These are phyloP conservation scores for Leptodactylus fuscus DNA, from an alignment of 2,113 vertebrate genomes.

Conservation along the genomic window DNA sequence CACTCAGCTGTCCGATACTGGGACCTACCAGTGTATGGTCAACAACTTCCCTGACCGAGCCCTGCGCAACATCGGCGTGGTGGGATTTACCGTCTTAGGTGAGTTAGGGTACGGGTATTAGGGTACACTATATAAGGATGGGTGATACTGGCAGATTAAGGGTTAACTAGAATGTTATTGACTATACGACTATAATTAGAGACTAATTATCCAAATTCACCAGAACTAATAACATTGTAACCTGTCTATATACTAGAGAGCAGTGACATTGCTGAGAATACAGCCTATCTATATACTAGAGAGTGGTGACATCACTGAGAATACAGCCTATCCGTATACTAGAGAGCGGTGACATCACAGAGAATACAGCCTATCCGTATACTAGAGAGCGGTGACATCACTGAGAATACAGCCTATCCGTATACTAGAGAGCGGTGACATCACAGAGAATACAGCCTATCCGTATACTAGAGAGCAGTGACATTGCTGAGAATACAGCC, in stretches of 20 bases:
- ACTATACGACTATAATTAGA: too few species aligned
- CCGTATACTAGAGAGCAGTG: background rate
- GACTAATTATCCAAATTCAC: too few species aligned
- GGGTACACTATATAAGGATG: background rate
- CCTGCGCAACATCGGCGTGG: constrained; percentile 92
- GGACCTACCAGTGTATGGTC: constrained; percentile 98
- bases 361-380: background rate
- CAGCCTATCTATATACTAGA: background rate
- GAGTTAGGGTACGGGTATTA: constrained; percentile 62
- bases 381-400: background rate
- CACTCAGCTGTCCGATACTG: constrained; percentile 95
- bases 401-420: background rate
- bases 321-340: background rate
- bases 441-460: background rate
- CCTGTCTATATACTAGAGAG: background rate
- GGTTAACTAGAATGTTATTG: background rate
- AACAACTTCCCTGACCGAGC: constrained; percentile 97
- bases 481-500: background rate
- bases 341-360: background rate
- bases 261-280: background rate
- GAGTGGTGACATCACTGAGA: background rate
- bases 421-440: too few species aligned
- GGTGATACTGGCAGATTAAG: background rate
- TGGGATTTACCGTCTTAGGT: constrained; percentile 97
- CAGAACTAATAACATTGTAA: too few species aligned